phyloP scores from a whole-genome alignment of 92 coral and sea anemone species.

The Zoanthus sansibaricus region DNA sequence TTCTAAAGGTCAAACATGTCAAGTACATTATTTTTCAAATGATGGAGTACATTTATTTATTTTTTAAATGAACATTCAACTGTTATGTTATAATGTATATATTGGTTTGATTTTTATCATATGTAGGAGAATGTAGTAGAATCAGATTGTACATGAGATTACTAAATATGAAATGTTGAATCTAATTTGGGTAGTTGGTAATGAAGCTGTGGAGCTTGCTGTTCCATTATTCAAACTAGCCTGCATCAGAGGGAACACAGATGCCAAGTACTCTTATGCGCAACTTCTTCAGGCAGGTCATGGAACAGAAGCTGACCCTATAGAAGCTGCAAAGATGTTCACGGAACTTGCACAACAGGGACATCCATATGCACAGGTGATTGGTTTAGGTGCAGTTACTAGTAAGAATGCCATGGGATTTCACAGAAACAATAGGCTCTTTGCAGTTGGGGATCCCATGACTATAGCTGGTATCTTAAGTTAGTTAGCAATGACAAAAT shows the following conservation, averaged over 20 bases:
- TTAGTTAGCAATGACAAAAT: too few species aligned
- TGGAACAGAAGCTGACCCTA: slow-evolving; percentile 84
- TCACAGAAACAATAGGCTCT: too few species aligned
- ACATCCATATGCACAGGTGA: slow-evolving; percentile 99
- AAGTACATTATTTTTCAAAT: too few species aligned
- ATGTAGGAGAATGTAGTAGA: not conserved
- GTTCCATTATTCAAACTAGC: slow-evolving; percentile 92
- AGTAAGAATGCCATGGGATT: too few species aligned
- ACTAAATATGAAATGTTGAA: not conserved
- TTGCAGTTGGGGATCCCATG: too few species aligned
- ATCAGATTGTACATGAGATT: not conserved
- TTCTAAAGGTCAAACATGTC: too few species aligned
- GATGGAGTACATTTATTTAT: too few species aligned
- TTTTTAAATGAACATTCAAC: too few species aligned
- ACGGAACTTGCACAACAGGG: slow-evolving; percentile 85
- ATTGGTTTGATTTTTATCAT: not conserved
- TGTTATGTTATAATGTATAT: too few species aligned
- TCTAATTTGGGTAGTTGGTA: slow-evolving; percentile 71
- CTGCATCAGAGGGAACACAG: slow-evolving; percentile 85
- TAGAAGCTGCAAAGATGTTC: slow-evolving; percentile 92
- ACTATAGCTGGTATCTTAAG: too few species aligned
- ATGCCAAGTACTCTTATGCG: slow-evolving; percentile 96
- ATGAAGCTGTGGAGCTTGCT: slow-evolving; percentile 84
- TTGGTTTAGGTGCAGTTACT: not conserved
- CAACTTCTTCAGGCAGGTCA: slow-evolving; percentile 93